Conservation (phyloP, 35 echinoderm and acorn worm species). For the Holothuria glaberrima region DNA sequence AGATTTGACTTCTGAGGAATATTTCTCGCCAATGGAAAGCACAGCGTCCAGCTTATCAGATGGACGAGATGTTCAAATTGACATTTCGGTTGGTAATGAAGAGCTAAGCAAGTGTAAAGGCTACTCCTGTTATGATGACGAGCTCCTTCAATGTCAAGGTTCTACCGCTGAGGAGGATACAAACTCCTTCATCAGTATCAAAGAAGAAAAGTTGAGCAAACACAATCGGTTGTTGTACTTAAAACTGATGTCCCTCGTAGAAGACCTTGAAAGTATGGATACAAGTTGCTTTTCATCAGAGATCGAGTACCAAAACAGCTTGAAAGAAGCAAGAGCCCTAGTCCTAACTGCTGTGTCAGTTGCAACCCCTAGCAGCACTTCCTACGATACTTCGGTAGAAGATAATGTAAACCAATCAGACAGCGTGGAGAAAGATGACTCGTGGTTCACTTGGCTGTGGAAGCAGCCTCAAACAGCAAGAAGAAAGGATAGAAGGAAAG, state of each 20-base stretch:
- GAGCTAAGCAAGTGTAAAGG: neutral
- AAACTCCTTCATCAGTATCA: too few species aligned
- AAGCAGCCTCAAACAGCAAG: conserved; percentile 9
- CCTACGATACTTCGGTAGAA: conserved; percentile 19
- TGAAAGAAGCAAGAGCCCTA: conserved; percentile 51
- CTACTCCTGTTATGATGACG: neutral
- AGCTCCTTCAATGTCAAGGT: too few species aligned
- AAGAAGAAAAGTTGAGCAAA: neutral
- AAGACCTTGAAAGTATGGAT: conserved; percentile 39
- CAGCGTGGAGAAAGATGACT: neutral
- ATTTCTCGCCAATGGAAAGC: neutral
- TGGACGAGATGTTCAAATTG: too few species aligned
- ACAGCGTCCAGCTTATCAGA: neutral
- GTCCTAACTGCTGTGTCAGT: conserved; percentile 69
- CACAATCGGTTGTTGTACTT: conserved; percentile 62
- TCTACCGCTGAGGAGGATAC: neutral
- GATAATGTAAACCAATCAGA: neutral
- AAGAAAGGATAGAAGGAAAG: neutral
- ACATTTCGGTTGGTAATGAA: neutral
- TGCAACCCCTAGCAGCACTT: conserved; percentile 52
- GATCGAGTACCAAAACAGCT: conserved; percentile 44
- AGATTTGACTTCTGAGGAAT: neutral
- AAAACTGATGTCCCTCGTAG: conserved; percentile 46
- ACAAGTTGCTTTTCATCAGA: conserved; percentile 40
- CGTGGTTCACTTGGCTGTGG: conserved; percentile 23